Evolutionary conservation across 2,113 vertebrate genomes (phyloP), one percentile per base, ranked within the genome.

Genomic region (Indri indri): DNA sequence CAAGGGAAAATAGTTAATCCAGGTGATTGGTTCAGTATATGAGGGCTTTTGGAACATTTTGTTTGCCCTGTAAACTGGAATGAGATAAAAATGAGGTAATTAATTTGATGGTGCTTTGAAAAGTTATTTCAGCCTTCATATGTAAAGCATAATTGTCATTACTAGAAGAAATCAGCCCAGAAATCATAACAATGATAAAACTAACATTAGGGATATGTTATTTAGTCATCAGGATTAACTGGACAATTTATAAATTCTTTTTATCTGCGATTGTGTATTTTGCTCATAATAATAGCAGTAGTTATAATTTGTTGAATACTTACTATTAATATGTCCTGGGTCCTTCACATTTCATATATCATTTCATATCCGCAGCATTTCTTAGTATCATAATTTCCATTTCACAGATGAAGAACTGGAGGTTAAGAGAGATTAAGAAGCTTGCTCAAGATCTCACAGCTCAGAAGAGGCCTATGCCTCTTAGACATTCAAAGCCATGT

Each of bases 51-150:
- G 17, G 40, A 92, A 71, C 5, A 74, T 47, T 59, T 54, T 25
- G 12, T 89, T 89, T 65, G 18, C n/a, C 95, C 42, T 90, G 9
- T 66, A 70, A 34, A 37, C 18, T 84, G 22, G 63, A 88, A 47
- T 80, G 50, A 54, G 8, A 92, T 88, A 42, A 96, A 57, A 80
- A 94, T 74, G 85, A 25, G 11, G 50, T 89, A 25, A 86, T 90
- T 42, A 42, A 42, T 42, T 42, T 42, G 40, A 42, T 42, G n/a
- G 40, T 42, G 40, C 40, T 42, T 42, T 42, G 40, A 42, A 94
- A 94, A 76, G 47, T 65, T 40, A 74, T 13, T 83, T 34, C 14
- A 73, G 9, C 18, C 42, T 90, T 52, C 17, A 42, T 30, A 52
- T 40, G 34, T 23, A 77, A 96, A 92, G 23, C 23, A 54, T 54